Conservation (phyloP, 2,888 invertebrate species). For the Sphecodes monilicornis region DNA sequence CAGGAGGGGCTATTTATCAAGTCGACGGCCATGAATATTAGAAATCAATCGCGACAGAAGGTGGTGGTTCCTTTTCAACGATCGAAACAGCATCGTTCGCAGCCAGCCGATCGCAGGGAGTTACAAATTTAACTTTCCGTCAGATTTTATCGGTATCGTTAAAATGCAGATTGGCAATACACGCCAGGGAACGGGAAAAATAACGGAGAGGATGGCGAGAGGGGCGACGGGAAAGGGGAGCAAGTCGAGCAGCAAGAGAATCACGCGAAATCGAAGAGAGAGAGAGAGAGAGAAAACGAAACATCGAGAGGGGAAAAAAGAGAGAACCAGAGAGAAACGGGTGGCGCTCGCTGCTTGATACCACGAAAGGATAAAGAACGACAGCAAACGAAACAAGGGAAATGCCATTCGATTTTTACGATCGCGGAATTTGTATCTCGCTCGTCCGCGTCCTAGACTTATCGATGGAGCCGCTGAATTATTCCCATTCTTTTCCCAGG, state of each 20-base stretch:
- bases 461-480: slow-evolving; percentile 78
- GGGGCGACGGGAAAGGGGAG: neutral
- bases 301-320: neutral
- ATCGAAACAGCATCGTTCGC: slow-evolving; percentile 12
- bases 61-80: slow-evolving; percentile 11
- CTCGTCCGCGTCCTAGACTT: slow-evolving; percentile 69
- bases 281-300: neutral
- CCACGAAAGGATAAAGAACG: slow-evolving; percentile 64
- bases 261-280: slow-evolving; percentile 42
- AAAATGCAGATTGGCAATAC: slow-evolving; percentile 78
- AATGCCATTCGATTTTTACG: slow-evolving; percentile 78
- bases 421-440: slow-evolving; percentile 79
- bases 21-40: slow-evolving; percentile 24
- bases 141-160: slow-evolving; percentile 75
- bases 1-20: neutral
- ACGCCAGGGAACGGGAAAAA: slow-evolving; percentile 40
- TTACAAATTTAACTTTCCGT: slow-evolving; percentile 55
- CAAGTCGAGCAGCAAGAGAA: slow-evolving; percentile 2
- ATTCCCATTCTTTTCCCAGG: slow-evolving; percentile 77
- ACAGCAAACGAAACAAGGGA: slow-evolving; percentile 57
- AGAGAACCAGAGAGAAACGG: neutral
- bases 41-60: slow-evolving; percentile 49
- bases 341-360: slow-evolving; percentile 49
- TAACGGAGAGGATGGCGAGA: slow-evolving; percentile 10
- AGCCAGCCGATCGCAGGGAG: slow-evolving; percentile 6